Conservation (phyloP, 2,113 vertebrate species). For the Elgaria multicarinata region DNA sequence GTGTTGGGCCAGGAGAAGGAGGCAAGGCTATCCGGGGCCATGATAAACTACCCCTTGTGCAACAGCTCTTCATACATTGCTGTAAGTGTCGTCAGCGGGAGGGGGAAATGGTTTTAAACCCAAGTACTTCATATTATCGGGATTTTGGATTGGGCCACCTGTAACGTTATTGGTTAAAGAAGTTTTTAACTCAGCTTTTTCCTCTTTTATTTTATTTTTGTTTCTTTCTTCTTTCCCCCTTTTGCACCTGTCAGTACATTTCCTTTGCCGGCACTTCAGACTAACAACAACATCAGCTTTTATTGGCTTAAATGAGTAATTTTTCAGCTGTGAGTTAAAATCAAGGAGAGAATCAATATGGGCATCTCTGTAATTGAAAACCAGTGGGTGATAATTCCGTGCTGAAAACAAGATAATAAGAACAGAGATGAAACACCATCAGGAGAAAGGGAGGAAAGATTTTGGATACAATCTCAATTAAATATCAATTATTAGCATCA, state of each 20-base stretch:
- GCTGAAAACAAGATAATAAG: slow-evolving; percentile 82
- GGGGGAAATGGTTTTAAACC: not conserved
- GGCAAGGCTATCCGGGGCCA: not conserved
- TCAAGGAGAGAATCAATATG: slow-evolving; percentile 81
- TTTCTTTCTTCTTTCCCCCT: not conserved
- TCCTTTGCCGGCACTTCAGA: slow-evolving; percentile 60
- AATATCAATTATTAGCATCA: slow-evolving; percentile 76
- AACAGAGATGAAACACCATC: slow-evolving; percentile 75
- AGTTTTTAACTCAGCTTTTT: slow-evolving; percentile 62
- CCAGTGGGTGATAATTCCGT: slow-evolving; percentile 82
- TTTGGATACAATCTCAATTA: slow-evolving; percentile 82
- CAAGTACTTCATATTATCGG: not conserved
- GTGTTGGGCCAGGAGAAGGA: too few relatives aligned
- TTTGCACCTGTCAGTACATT: slow-evolving; percentile 52
- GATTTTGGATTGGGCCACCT: not conserved
- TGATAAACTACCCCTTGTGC: not conserved
- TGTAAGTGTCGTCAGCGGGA: not conserved
- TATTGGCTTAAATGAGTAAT: slow-evolving; percentile 79
- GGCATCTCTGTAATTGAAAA: slow-evolving; percentile 84
- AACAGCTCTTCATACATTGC: too few relatives aligned
- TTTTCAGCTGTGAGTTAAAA: slow-evolving; percentile 82
- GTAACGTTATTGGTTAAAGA: slow-evolving; percentile 58
- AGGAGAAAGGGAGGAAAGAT: slow-evolving; percentile 75
- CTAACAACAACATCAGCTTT: slow-evolving; percentile 72
- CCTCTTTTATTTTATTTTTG: too few relatives aligned